phyloP scores from a whole-genome alignment of 1,140 invertebrate species.

The Atopsyche davidsoni region DNA sequence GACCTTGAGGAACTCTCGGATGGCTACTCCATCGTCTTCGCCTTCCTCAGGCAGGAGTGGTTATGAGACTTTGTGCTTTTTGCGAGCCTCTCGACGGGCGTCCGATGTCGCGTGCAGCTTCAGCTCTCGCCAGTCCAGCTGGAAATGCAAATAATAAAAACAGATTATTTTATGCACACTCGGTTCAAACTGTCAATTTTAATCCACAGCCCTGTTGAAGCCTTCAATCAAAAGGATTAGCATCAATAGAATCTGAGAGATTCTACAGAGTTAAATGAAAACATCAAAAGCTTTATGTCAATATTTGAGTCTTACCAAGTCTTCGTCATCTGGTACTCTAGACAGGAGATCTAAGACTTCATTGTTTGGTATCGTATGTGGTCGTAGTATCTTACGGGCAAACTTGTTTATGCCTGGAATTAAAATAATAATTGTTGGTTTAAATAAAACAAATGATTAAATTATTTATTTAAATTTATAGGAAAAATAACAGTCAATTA shows the following conservation, averaged over 20 bases:
- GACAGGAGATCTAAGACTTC: constrained; percentile 94
- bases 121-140: constrained; percentile 53
- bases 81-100: constrained; percentile 48
- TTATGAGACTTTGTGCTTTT: constrained; percentile 54
- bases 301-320: constrained; percentile 63
- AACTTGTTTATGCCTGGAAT: constrained; percentile 82
- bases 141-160: constrained; percentile 21
- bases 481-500: background rate
- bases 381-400: constrained; percentile 84
- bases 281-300: background rate
- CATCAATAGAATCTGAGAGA: too few relatives aligned
- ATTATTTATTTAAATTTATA: background rate
- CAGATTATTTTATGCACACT: too few relatives aligned
- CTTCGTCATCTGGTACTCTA: constrained; percentile 91
- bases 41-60: too few relatives aligned
- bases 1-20: constrained; percentile 6
- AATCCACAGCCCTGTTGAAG: too few relatives aligned
- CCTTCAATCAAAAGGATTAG: too few relatives aligned
- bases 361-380: constrained; percentile 94
- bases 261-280: constrained; percentile 2
- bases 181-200: too few relatives aligned
- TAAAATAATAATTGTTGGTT: constrained; percentile 18
- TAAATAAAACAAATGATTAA: background rate
- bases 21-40: constrained; percentile 8
- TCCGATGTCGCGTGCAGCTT: constrained; percentile 48